phyloP scores from a whole-genome alignment of 2,797 vertebrate species.

The Denticeps clupeoides region DNA sequence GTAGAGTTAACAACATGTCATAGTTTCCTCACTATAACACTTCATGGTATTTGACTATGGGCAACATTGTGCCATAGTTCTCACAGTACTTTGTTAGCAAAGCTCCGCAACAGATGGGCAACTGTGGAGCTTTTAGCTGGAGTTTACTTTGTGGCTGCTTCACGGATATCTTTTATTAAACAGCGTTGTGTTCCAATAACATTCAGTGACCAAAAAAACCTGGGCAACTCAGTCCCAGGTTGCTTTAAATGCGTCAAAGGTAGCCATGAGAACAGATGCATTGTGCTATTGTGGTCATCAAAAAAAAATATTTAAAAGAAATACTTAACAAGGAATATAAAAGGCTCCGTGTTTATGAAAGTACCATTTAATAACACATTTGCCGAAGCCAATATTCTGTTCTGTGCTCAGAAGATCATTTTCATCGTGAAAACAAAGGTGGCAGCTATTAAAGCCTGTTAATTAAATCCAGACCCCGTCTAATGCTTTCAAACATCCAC shows the following conservation, averaged over 20 bases:
- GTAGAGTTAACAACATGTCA: too few species aligned
- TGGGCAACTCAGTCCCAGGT: too few species aligned
- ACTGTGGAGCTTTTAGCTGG: too few species aligned
- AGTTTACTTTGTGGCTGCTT: too few species aligned
- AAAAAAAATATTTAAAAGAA: slow-evolving; percentile 11
- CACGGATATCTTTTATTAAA: too few species aligned
- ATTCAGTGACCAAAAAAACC: too few species aligned
- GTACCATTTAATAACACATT: slow-evolving; percentile 48
- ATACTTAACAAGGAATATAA: slow-evolving; percentile 13
- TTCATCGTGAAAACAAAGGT: slow-evolving; percentile 57
- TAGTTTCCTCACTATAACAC: too few species aligned
- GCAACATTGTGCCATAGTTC: too few species aligned
- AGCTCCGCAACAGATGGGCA: too few species aligned
- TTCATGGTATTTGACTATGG: too few species aligned
- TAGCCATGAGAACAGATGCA: slow-evolving; percentile 37
- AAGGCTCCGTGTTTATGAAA: slow-evolving; percentile 33
- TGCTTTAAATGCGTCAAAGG: slow-evolving; percentile 43
- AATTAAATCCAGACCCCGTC: slow-evolving; percentile 66
- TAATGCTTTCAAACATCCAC: slow-evolving; percentile 67
- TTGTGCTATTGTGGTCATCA: slow-evolving; percentile 26
- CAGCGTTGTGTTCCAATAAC: too few species aligned
- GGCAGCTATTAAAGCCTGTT: slow-evolving; percentile 49
- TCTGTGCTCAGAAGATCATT: slow-evolving; percentile 59
- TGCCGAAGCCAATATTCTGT: slow-evolving; percentile 49
- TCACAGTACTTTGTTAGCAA: too few species aligned